Base-by-base conservation (phyloP, 2,113 vertebrate genomes). In the Elanoides forficatus region DNA sequence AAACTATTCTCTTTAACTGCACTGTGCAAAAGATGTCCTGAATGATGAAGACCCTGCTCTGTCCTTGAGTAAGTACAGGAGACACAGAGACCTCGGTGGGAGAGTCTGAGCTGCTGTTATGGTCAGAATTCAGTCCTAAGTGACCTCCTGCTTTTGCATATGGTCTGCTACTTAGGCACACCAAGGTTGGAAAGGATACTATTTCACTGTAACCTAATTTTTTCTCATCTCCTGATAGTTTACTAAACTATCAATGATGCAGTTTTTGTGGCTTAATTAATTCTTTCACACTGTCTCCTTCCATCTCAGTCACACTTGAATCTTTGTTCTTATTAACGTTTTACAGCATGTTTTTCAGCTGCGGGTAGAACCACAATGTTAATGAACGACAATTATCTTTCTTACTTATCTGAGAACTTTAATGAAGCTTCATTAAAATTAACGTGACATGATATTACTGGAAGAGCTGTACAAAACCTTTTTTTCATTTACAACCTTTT, bases 401-500 rank as follows among this genome's bases (percentile, higher is more conserved):
- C 90, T 96, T 90, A 94, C 71, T 81, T 95, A 88, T 78, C 90
- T 92, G 84, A 81, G 74, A 96, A 92, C 72, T 97, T 90, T 90
- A 87, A 91, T 94, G 88, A 92, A 95, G 91, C 73, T 95, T 96
- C 95, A 91, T 92, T 85, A 85, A 96, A 96, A 97, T 91, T 88
- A 92, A 91, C 82, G 82, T 73, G 94, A 93, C 65, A 71, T 23
- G 22, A 52, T 93, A 73, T 92, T 93, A 84, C 43, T 83, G 59
- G 42, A 94, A 97, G 82, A 93, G 63, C 73, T 58, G 30, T 72
- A 58, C n/a, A 78, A 86, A 56, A 6, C 10, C 29, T 36, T 30
- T 95, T 75, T 38, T 86, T 76, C 12, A 67, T 81, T 91, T 87
- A 66, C 47, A 85, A 45, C 40, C 48, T 55, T 88, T 90, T 59